Evolutionary conservation across 2,888 invertebrate genomes (phyloP).

Genomic region (Eremobia ochroleuca): DNA sequence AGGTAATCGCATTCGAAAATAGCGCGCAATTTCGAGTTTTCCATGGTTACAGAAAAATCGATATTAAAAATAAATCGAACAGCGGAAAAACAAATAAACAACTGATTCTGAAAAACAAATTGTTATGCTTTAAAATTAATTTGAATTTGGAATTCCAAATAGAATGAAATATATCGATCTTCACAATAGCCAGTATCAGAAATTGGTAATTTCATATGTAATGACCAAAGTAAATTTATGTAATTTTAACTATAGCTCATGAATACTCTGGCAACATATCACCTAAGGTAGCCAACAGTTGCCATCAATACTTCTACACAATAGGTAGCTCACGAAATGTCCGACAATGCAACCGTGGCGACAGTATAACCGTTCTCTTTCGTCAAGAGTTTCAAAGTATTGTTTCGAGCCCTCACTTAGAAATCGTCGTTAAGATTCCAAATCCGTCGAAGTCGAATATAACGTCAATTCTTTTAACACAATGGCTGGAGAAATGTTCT

Average conservation of each 20-base stretch:
- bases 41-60: too few relatives aligned
- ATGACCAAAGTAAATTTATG: too few relatives aligned
- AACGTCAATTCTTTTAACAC: constrained; percentile 36
- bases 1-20: too few relatives aligned
- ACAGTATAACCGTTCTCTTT: constrained; percentile 22
- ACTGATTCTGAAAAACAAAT: too few relatives aligned
- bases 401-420: constrained; percentile 42
- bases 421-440: constrained; percentile 37
- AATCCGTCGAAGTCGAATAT: constrained; percentile 36
- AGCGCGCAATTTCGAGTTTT: too few relatives aligned
- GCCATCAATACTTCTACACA: neutral
- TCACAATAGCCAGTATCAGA: too few relatives aligned
- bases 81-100: too few relatives aligned
- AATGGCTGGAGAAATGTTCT: constrained; percentile 31
- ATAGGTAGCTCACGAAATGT: constrained; percentile 20
- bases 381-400: constrained; percentile 44
- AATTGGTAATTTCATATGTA: too few relatives aligned
- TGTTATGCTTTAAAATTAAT: too few relatives aligned
- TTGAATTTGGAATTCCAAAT: too few relatives aligned
- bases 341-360: constrained; percentile 10
- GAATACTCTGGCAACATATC: neutral
- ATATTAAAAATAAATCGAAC: too few relatives aligned
- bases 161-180: too few relatives aligned
- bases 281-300: neutral
- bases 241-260: neutral